Evolutionary conservation across 2,797 vertebrate genomes (phyloP).

Genomic region (Muscicapa striata): DNA sequence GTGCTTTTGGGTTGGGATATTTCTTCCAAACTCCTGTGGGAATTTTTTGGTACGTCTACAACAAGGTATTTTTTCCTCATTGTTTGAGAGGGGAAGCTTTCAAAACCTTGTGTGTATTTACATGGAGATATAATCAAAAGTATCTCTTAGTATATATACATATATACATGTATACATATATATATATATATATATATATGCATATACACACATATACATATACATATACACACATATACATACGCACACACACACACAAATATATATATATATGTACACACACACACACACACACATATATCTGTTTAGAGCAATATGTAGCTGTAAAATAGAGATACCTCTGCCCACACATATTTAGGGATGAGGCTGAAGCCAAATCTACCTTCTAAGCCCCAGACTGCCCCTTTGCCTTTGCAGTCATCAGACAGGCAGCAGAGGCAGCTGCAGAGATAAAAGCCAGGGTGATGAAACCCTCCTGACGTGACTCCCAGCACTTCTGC

Average conservation of each 20-base stretch:
- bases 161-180: not conserved
- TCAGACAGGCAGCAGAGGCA: not conserved
- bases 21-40: not conserved
- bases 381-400: not conserved
- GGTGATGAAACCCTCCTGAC: not conserved
- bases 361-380: not conserved
- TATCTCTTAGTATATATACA: not conserved
- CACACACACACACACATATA: not conserved
- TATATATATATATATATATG: too few species aligned
- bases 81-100: not conserved
- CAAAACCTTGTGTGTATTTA: not conserved
- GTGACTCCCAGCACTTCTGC: not conserved
- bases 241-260: too few species aligned
- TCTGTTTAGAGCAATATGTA: not conserved
- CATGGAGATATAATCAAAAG: not conserved
- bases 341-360: not conserved
- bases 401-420: not conserved
- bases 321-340: not conserved
- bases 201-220: too few species aligned
- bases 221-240: too few species aligned
- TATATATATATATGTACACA: too few species aligned
- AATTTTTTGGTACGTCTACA: not conserved
- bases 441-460: slow-evolving; percentile 31
- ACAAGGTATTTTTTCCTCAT: not conserved
- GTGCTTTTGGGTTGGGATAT: rapidly evolving